Evolutionary conservation across 2,797 vertebrate genomes (phyloP), one percentile per base, ranked within the genome.

Genomic region (Macropus fuliginosus): DNA sequence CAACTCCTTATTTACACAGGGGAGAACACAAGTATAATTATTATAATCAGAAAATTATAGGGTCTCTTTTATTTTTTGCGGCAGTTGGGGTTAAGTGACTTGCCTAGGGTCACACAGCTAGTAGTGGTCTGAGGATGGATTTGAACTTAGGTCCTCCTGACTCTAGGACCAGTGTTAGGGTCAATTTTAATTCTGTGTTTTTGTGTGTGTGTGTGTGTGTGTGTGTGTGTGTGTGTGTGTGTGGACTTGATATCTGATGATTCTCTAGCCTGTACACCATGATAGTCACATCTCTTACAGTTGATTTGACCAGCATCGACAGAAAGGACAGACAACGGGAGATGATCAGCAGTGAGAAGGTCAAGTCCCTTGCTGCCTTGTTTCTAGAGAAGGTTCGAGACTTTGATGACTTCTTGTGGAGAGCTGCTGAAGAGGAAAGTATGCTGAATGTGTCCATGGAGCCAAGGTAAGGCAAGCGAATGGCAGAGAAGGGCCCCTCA

Each of bases 291-390:
- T 98, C 16, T 96, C 94, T 98, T 98, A 16, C 98, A 99, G 99
- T 99, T 97, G 99, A 99, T 98, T 98, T 99, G 98, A 99, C 99
- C 98, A 99, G 99, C 96, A 99, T 99, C 0, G 99, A 99, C 97
- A 99, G 99, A 4, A 99, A 99, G 96, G 99, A 97, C 91, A 95
- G 98, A 59, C 99, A 99, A 97, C 98, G 95, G 95, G 99, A 99
- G 98, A 97, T 96, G 0, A 98, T 99, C 98, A 99, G 99, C 98
- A 97, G 94, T 98, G 98, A 99, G 97, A 99, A 98, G 95, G 99
- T 99, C 46, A 98, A 90, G 50, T 97, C 98, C 14, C 99, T 99
- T 95, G 98, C 99, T 0, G 98, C 96, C 62, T 97, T 98, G 96
- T 99, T 99, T 97, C 96, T 97, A 97, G 99, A 99, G 95, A 99